phyloP scores from a whole-genome alignment of 2,113 vertebrate species.

The Melanostigma gelatinosum region DNA sequence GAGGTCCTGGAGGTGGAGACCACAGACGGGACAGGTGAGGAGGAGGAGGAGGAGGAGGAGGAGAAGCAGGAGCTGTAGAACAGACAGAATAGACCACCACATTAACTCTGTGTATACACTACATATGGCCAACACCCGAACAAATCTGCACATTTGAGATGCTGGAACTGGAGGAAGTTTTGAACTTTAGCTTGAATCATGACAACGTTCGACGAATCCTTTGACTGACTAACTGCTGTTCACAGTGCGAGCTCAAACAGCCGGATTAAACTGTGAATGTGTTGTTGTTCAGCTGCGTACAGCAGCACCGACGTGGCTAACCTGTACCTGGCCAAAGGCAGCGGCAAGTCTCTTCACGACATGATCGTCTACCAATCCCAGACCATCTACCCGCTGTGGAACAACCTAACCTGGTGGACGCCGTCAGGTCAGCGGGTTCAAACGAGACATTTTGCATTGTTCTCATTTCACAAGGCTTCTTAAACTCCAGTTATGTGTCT shows the following conservation, averaged over 20 bases:
- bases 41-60: neutral
- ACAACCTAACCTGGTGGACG: slow-evolving; percentile 79
- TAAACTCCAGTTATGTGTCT: too few species aligned
- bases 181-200: too few species aligned
- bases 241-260: too few species aligned
- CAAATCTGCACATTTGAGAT: neutral
- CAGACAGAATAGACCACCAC: neutral
- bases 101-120: neutral
- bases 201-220: too few species aligned
- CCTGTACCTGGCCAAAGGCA: slow-evolving; percentile 79
- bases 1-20: slow-evolving; percentile 82
- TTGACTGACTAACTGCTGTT: too few species aligned
- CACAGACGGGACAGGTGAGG: slow-evolving; percentile 68
- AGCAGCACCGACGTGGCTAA: slow-evolving; percentile 81
- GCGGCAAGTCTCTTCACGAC: slow-evolving; percentile 79
- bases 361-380: slow-evolving; percentile 81
- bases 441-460: neutral
- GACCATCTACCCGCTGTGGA: slow-evolving; percentile 84
- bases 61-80: neutral
- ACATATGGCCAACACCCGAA: neutral
- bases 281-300: slow-evolving; percentile 70
- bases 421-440: slow-evolving; percentile 74
- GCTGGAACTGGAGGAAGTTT: neutral
- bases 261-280: neutral
- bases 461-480: neutral